Evolutionary conservation across 2,797 vertebrate species (phyloP).

Genomic region (Sebastes glaucus): DNA sequence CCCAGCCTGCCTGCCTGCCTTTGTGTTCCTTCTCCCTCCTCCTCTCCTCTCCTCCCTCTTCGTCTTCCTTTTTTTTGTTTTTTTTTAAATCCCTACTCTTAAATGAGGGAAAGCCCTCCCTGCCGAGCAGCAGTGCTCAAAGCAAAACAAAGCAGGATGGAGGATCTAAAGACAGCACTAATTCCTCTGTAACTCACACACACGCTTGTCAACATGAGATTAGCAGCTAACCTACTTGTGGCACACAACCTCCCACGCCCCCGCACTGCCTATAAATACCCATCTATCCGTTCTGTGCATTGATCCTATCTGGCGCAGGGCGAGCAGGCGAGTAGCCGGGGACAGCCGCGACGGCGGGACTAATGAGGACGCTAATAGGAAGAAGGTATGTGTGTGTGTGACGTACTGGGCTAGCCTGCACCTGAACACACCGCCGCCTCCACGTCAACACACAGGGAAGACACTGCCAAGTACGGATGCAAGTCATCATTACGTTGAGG

Average conservation of each 20-base stretch:
- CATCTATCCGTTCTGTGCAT: conserved; percentile 45
- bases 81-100: conserved; percentile 55
- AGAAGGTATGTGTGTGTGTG: background rate
- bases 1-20: conserved; percentile 50
- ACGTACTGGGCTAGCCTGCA: conserved; percentile 4
- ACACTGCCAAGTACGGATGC: background rate
- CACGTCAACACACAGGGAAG: background rate
- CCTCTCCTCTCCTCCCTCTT: background rate
- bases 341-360: background rate
- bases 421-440: conserved; percentile 1
- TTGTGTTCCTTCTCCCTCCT: conserved; percentile 31
- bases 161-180: conserved; percentile 57
- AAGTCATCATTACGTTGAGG: background rate
- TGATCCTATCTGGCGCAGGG: conserved; percentile 56
- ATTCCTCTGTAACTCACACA: conserved; percentile 51
- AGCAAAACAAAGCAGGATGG: conserved; percentile 60
- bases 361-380: conserved; percentile 26
- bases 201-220: conserved; percentile 72
- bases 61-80: background rate
- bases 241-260: conserved; percentile 51
- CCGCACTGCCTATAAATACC: conserved; percentile 76
- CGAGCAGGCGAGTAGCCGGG: conserved; percentile 1
- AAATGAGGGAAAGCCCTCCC: conserved; percentile 80
- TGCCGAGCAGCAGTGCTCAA: conserved; percentile 20
- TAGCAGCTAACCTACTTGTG: conserved; percentile 79